Evolutionary conservation across 2,888 invertebrate genomes (phyloP).

Genomic region (Julus scanicus): DNA sequence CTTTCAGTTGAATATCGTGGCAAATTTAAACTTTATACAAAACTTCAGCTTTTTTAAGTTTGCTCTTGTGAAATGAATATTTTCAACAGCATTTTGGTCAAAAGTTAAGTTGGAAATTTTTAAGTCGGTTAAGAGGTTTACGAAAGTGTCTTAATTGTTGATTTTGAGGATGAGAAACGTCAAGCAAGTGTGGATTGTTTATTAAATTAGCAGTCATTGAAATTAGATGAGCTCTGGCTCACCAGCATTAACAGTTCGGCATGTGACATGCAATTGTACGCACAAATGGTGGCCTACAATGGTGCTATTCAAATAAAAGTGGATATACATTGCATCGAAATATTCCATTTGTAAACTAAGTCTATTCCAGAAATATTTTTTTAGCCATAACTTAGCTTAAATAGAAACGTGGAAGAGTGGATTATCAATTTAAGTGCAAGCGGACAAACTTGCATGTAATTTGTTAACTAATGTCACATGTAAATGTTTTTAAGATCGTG

Average conservation of each 20-base stretch:
- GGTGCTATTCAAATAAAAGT: background rate
- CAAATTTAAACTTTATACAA: background rate
- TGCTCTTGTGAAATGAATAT: background rate
- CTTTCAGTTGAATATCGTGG: background rate
- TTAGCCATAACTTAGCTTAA: background rate
- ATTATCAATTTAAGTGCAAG: background rate
- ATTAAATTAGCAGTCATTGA: background rate
- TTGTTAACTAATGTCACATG: no score
- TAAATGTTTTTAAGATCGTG: no score
- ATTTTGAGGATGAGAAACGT: conserved; percentile 20
- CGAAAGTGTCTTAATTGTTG: conserved; percentile 20
- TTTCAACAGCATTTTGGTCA: conserved; percentile 25
- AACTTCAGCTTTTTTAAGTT: background rate
- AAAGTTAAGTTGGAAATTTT: conserved; percentile 22
- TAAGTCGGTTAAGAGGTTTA: background rate
- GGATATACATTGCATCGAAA: background rate
- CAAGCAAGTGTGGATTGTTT: background rate
- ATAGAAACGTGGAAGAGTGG: background rate
- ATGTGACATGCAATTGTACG: background rate
- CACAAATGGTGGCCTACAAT: background rate
- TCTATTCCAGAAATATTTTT: background rate
- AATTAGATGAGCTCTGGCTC: background rate
- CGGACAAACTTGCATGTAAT: background rate
- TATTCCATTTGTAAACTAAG: background rate
- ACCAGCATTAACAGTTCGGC: background rate